Percentiles rank a stretch among this genome's conserved stretches.
These are phyloP conservation scores for Acanthosepion lycidas DNA, from an alignment of 2,888 invertebrate genomes.

Conservation along the genomic window DNA sequence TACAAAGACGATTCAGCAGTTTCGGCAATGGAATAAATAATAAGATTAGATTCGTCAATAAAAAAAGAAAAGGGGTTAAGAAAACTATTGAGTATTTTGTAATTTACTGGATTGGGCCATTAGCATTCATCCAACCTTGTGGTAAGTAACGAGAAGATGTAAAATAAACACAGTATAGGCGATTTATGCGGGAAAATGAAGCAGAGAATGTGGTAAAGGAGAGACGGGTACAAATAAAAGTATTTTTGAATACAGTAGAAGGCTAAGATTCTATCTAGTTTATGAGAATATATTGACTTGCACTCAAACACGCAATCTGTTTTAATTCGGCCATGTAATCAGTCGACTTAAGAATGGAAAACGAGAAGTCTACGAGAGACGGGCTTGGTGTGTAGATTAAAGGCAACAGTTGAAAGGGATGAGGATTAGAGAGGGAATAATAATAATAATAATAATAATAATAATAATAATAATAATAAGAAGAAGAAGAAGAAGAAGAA, in stretches of 20 bases:
- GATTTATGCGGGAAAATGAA: not conserved
- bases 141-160: not conserved
- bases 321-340: slow-evolving; percentile 20
- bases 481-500: no score
- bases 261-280: not conserved
- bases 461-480: no score
- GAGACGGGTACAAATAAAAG: not conserved
- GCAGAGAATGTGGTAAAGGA: not conserved
- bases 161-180: not conserved
- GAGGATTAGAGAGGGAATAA: no score
- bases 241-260: not conserved
- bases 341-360: not conserved
- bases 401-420: no score
- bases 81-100: not conserved
- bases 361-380: no score
- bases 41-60: not conserved
- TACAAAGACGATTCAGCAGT: not conserved
- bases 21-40: not conserved
- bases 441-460: no score
- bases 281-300: not conserved
- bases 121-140: not conserved
- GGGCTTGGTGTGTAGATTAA: no score
- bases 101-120: not conserved
- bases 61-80: not conserved
- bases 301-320: not conserved